Conservation (phyloP, 1,140 invertebrate species). For the Drosophila orena region DNA sequence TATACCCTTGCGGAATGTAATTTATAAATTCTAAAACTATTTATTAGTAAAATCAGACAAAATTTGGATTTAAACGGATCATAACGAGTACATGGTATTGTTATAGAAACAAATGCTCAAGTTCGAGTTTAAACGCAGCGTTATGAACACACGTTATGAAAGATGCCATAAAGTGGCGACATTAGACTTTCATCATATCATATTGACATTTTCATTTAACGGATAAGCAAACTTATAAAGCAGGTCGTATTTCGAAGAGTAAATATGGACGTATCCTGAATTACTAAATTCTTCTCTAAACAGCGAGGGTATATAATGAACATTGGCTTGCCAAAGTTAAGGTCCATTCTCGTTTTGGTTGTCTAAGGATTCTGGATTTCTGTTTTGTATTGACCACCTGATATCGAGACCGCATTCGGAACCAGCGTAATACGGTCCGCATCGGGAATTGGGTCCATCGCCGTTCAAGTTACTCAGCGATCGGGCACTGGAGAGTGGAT, state of each 20-base stretch:
- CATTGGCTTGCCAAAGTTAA: slow-evolving; percentile 20
- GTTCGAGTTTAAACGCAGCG: no score
- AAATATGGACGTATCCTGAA: neutral
- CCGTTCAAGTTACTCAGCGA: slow-evolving; percentile 69
- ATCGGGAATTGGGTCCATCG: slow-evolving; percentile 47
- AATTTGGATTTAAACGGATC: no score
- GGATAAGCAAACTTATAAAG: no score
- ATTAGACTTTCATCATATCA: no score
- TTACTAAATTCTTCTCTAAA: neutral
- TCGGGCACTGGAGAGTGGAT: slow-evolving; percentile 52
- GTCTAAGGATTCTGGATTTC: neutral
- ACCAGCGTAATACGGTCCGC: slow-evolving; percentile 69
- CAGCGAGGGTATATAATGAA: slow-evolving; percentile 16
- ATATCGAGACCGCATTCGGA: slow-evolving; percentile 80
- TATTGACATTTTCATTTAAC: no score
- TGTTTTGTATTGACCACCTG: slow-evolving; percentile 62
- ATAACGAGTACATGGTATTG: no score
- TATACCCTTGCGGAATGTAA: slow-evolving; percentile 18
- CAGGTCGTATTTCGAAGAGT: neutral
- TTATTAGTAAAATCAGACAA: no score
- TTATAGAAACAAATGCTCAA: no score
- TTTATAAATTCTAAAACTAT: neutral
- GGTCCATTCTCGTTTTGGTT: slow-evolving; percentile 8
- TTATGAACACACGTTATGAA: no score
- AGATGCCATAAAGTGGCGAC: no score